A percentile compares a stretch with the other conserved stretches of the same genome.
phyloP scores from a whole-genome alignment of 2,797 vertebrate species.

The Melanotaenia parkinsoni region DNA sequence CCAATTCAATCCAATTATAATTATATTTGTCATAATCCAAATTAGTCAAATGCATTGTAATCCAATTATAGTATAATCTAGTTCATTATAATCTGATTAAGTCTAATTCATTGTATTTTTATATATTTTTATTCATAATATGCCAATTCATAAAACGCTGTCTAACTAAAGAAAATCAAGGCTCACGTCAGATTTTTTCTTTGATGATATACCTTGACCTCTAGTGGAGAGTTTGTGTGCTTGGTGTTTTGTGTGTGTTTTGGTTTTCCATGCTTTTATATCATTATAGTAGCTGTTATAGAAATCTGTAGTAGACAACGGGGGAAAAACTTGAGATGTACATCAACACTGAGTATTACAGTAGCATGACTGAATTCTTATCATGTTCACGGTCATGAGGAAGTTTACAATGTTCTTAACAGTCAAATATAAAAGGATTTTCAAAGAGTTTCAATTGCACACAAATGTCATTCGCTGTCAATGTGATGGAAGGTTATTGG shows the following conservation, averaged over 20 bases:
- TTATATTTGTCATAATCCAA: too few species aligned
- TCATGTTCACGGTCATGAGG: constrained; percentile 28
- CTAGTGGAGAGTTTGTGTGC: too few species aligned
- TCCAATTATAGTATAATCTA: too few species aligned
- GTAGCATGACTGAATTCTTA: constrained; percentile 40
- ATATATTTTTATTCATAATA: too few species aligned
- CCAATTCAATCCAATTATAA: too few species aligned
- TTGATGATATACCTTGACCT: too few species aligned
- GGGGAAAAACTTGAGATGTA: constrained; percentile 8
- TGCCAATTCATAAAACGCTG: too few species aligned
- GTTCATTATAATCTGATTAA: too few species aligned
- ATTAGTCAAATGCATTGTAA: too few species aligned
- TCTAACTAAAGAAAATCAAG: too few species aligned
- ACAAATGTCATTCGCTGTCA: constrained; percentile 24
- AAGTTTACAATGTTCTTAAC: constrained; percentile 37
- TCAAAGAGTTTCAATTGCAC: constrained; percentile 33
- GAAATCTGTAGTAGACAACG: neutral
- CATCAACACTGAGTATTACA: neutral
- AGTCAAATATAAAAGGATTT: constrained; percentile 39
- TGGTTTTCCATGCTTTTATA: constrained; percentile 21
- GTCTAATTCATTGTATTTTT: too few species aligned
- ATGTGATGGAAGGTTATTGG: constrained; percentile 35
- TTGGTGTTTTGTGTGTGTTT: neutral
- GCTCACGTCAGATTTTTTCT: too few species aligned
- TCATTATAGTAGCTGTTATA: neutral